Evolutionary conservation across 2,888 invertebrate genomes (phyloP).

Genomic region (Atethmia centrago): DNA sequence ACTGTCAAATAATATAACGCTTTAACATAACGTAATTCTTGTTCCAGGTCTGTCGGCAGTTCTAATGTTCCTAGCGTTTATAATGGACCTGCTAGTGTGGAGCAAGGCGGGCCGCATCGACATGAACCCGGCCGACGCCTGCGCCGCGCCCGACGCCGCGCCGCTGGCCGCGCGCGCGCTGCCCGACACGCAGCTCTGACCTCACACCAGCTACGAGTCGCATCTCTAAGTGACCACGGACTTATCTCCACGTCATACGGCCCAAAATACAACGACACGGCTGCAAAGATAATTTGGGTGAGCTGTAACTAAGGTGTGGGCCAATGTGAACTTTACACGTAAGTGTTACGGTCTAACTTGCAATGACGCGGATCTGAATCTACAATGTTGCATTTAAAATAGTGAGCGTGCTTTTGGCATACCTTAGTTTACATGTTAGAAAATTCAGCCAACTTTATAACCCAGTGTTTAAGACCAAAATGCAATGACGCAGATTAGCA

Average conservation of each 20-base stretch:
- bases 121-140: slow-evolving; percentile 89
- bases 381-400: slow-evolving; percentile 25
- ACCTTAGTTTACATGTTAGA: slow-evolving; percentile 11
- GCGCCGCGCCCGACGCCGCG: slow-evolving; percentile 54
- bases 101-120: slow-evolving; percentile 96
- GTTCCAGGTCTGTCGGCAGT: slow-evolving; percentile 95
- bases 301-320: slow-evolving; percentile 13
- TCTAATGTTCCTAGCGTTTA: slow-evolving; percentile 96
- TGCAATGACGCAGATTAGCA: slow-evolving; percentile 9
- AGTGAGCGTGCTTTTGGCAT: slow-evolving; percentile 19
- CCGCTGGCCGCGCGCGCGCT: slow-evolving; percentile 15
- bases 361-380: slow-evolving; percentile 41
- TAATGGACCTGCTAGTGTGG: slow-evolving; percentile 97
- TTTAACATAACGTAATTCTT: neutral
- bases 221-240: slow-evolving; percentile 71
- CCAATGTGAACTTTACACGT: slow-evolving; percentile 23
- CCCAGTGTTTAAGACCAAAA: slow-evolving; percentile 22
- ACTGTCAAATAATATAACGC: too few relatives aligned
- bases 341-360: slow-evolving; percentile 30
- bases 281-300: neutral
- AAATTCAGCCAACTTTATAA: slow-evolving; percentile 2
- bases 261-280: neutral
- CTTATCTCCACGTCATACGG: neutral
- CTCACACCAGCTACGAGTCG: slow-evolving; percentile 74
- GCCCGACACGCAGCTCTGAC: slow-evolving; percentile 84